Evolutionary conservation across 2,888 invertebrate species (phyloP).

Genomic region (Ptychoptera albimana): DNA sequence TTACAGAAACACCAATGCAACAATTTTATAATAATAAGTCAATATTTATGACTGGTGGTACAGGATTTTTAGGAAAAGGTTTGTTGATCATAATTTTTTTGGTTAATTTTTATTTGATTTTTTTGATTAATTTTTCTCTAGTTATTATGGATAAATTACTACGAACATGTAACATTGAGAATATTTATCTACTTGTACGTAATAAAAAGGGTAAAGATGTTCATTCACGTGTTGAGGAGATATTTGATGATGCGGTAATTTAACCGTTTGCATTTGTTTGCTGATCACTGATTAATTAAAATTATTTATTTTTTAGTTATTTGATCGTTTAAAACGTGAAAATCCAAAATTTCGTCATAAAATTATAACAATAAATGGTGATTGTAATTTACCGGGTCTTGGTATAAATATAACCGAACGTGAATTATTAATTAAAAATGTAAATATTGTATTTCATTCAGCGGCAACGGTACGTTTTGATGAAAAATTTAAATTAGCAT

Average conservation of each 20-base stretch:
- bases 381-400: conserved; percentile 23
- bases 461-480: conserved; percentile 78
- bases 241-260: conserved; percentile 46
- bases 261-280: too few relatives aligned
- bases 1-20: conserved; percentile 26
- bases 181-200: conserved; percentile 39
- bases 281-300: not conserved
- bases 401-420: conserved; percentile 27
- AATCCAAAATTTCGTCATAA: conserved; percentile 24
- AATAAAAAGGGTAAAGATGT: conserved; percentile 45
- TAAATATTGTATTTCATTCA: conserved; percentile 59
- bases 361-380: conserved; percentile 26
- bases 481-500: conserved; percentile 48
- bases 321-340: conserved; percentile 13
- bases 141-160: conserved; percentile 38
- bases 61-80: conserved; percentile 35
- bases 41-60: conserved; percentile 43
- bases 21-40: conserved; percentile 41
- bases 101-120: too few relatives aligned
- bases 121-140: too few relatives aligned
- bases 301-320: conserved; percentile 6
- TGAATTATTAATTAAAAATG: conserved; percentile 18
- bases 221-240: conserved; percentile 44
- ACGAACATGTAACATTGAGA: conserved; percentile 36
- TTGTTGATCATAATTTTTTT: too few relatives aligned